Evolutionary conservation across 2,888 invertebrate genomes (phyloP).

Genomic region (Drosophila monieri): DNA sequence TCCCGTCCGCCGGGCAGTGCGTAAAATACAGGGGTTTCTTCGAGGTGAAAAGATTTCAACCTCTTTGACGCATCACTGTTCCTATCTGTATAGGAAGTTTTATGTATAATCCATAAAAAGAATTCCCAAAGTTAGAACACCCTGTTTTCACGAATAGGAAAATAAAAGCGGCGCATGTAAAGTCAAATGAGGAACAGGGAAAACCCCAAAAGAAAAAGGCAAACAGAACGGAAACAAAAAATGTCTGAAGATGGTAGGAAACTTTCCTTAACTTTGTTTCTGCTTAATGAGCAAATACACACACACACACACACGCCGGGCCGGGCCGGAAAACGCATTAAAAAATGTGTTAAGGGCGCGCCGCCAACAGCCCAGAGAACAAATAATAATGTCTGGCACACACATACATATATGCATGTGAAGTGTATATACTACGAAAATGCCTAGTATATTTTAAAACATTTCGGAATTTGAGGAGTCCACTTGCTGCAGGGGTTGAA

Average conservation of each 20-base stretch:
- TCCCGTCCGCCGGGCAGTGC: conserved; percentile 48
- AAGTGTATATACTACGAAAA: conserved; percentile 18
- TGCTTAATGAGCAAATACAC: conserved; percentile 81
- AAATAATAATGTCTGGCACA: conserved; percentile 78
- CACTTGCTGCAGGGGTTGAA: conserved; percentile 71
- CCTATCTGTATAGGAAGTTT: background rate
- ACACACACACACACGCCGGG: conserved; percentile 38
- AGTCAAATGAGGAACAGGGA: conserved; percentile 21
- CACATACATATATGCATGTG: conserved; percentile 18
- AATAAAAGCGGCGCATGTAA: conserved; percentile 59
- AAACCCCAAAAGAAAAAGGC: conserved; percentile 47
- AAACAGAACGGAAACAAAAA: conserved; percentile 71
- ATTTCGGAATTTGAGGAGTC: conserved; percentile 50
- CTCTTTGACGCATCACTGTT: background rate
- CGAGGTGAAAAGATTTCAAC: background rate
- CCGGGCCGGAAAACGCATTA: conserved; percentile 13
- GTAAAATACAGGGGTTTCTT: conserved; percentile 51
- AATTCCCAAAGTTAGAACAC: conserved; percentile 29
- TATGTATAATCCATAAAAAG: background rate
- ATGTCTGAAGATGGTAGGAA: conserved; percentile 77
- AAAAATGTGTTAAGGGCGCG: conserved; percentile 77
- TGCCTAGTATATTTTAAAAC: conserved; percentile 62
- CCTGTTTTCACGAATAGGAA: conserved; percentile 61
- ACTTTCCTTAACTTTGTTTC: conserved; percentile 80
- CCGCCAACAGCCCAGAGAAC: conserved; percentile 66